Evolutionary conservation across 2,888 invertebrate genomes (phyloP).

Genomic region (Melanchra persicariae): DNA sequence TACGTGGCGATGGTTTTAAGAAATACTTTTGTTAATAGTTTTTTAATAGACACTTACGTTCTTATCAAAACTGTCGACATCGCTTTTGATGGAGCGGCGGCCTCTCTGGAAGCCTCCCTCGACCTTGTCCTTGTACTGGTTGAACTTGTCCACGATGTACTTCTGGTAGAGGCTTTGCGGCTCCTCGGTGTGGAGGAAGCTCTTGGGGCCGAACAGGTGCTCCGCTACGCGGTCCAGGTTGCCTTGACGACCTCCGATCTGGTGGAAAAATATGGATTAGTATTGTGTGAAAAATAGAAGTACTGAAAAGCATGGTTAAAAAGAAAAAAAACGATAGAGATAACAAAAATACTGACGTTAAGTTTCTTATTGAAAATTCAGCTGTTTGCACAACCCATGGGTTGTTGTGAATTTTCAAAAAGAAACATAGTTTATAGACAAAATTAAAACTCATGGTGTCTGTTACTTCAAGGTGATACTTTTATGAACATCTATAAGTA

Average conservation of each 20-base stretch:
- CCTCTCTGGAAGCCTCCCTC: constrained; percentile 82
- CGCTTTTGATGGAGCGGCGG: constrained; percentile 84
- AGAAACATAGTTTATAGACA: too few species aligned
- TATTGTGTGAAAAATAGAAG: neutral
- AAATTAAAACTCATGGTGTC: too few species aligned
- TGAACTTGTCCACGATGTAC: constrained; percentile 69
- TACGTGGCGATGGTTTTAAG: too few species aligned
- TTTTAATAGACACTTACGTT: constrained; percentile 77
- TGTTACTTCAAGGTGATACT: too few species aligned
- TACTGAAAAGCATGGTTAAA: neutral
- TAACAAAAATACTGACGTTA: too few species aligned
- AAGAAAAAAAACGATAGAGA: neutral
- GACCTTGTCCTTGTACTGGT: constrained; percentile 85
- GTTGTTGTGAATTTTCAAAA: too few species aligned
- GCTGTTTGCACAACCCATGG: too few species aligned
- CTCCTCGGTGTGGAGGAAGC: constrained; percentile 89
- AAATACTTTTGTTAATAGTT: too few species aligned
- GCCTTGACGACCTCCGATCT: constrained; percentile 93
- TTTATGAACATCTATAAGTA: too few species aligned
- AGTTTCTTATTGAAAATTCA: too few species aligned
- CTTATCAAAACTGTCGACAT: constrained; percentile 87
- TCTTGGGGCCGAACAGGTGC: constrained; percentile 94
- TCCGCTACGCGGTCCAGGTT: constrained; percentile 94
- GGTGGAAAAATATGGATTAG: neutral
- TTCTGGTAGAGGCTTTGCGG: constrained; percentile 82